Base-by-base conservation (phyloP, 2,113 vertebrate genomes). In the Mustela nigripes region DNA sequence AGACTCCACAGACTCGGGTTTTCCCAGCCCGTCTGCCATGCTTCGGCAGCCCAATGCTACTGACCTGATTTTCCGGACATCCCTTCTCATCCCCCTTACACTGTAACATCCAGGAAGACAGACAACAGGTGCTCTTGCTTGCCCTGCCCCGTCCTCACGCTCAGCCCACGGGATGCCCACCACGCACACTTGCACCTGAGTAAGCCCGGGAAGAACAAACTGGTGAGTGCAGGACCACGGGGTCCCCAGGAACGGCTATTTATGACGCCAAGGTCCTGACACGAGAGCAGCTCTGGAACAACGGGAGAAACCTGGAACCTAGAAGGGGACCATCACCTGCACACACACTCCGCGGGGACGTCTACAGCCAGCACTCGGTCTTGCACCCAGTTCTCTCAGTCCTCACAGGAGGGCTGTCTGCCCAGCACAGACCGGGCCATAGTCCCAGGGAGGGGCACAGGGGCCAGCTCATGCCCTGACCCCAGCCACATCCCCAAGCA, bases 281-380 rank as follows among this genome's bases (percentile, higher is more conserved):
- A 5, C 0, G 8, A 76, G 48, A 74, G 31, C 42, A 1, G 26
- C 28, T n/a, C 36, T 33, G 31, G 79, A 71, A 21, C 15, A 22
- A 71, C 16, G 3, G n/a, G 16, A 65, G n/a, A 48, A 50, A 60
- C 58, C 39, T 85, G 18, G 21, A 33, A 45, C 11, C 45, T 28
- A 42, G 69, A 56, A 74, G n/a, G n/a, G 10, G 4, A 53, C 39
- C 16, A 3, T 4, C 14, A 12, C 78, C 18, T 14, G 6, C 80
- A 58, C 71, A 74, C 11, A 42, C 36, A 26, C 26, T 22, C 36
- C 5, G 0, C 11, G 22, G 22, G 22, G 39, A 42, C 2, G 2
- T 24, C 36, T 39, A 74, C 0, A 2, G 71, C 71, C 22, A 0
- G 22, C 11, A 42, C 22, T 11, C 36, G 5, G 11, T 42, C 11